These are phyloP conservation scores for Salmo trutta DNA, from an alignment of 2,797 vertebrate species.

Conservation along the genomic window DNA sequence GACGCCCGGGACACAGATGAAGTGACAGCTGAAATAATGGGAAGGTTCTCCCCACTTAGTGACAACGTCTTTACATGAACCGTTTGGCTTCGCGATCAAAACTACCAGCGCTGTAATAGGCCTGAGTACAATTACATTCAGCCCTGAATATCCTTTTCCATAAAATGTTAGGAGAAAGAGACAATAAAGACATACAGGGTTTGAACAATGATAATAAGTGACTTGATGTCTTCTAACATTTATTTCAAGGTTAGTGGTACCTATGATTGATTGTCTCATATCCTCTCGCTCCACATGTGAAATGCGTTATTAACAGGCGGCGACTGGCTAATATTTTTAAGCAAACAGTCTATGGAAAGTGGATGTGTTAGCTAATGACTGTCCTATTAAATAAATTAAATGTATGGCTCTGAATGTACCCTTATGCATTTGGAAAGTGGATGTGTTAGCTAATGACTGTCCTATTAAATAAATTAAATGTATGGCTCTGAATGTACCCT, in stretches of 20 bases:
- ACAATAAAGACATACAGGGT: background rate
- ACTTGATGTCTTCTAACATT: background rate
- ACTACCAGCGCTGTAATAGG: conserved; percentile 45
- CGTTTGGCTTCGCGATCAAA: conserved; percentile 76
- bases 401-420: too few relatives aligned
- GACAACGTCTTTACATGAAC: conserved; percentile 75
- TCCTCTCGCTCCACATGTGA: background rate
- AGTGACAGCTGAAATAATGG: conserved; percentile 85
- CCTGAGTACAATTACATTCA: conserved; percentile 46
- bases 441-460: too few relatives aligned
- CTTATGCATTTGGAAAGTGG: too few relatives aligned
- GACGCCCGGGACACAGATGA: conserved; percentile 72
- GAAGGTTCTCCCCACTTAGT: conserved; percentile 88
- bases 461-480: background rate
- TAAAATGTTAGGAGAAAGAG: background rate
- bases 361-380: background rate
- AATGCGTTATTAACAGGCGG: background rate
- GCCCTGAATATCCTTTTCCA: background rate
- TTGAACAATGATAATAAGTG: background rate
- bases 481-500: too few relatives aligned
- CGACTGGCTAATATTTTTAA: background rate
- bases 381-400: too few relatives aligned
- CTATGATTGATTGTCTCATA: conserved; percentile 10
- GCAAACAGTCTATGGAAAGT: conserved; percentile 25
- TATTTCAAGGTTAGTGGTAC: background rate